These are phyloP conservation scores for Chymomyza amoena DNA, from an alignment of 2,888 invertebrate species.

Conservation along the genomic window DNA sequence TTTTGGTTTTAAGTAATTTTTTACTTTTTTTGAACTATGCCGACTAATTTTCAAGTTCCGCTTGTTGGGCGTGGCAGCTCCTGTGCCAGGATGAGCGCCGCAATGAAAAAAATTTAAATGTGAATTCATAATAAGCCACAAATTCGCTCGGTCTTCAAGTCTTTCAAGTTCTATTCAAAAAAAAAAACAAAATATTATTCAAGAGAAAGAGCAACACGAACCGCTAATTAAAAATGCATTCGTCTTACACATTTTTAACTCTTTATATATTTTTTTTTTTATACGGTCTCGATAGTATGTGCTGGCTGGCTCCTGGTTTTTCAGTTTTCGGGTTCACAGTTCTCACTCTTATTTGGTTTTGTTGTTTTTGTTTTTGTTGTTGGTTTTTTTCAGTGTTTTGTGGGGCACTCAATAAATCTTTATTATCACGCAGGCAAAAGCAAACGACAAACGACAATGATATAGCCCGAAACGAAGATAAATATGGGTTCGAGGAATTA, in stretches of 20 bases:
- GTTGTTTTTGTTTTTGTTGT: background rate
- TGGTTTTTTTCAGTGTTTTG: background rate
- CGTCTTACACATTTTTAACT: constrained; percentile 36
- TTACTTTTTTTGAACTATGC: constrained; percentile 15
- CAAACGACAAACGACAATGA: constrained; percentile 60
- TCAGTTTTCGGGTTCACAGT: constrained; percentile 12
- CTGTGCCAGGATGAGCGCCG: constrained; percentile 14
- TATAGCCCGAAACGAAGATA: constrained; percentile 31
- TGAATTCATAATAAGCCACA: constrained; percentile 2
- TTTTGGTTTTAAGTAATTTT: background rate
- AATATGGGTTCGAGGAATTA: constrained; percentile 39
- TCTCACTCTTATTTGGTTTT: background rate
- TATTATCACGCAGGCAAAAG: constrained; percentile 45
- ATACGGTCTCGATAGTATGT: background rate
- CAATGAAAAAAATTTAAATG: constrained; percentile 4
- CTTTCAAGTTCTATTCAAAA: background rate
- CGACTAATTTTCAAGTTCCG: constrained; percentile 34
- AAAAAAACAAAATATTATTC: background rate
- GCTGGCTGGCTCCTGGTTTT: constrained; percentile 33
- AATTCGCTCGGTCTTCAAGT: background rate
- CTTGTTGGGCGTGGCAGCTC: background rate
- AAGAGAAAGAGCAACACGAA: constrained; percentile 8
- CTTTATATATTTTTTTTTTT: constrained; percentile 14
- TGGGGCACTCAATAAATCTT: constrained; percentile 54
- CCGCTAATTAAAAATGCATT: constrained; percentile 68